Base-by-base conservation (phyloP, 2,888 invertebrate species). In the Dyspetes luteomarginatus region DNA sequence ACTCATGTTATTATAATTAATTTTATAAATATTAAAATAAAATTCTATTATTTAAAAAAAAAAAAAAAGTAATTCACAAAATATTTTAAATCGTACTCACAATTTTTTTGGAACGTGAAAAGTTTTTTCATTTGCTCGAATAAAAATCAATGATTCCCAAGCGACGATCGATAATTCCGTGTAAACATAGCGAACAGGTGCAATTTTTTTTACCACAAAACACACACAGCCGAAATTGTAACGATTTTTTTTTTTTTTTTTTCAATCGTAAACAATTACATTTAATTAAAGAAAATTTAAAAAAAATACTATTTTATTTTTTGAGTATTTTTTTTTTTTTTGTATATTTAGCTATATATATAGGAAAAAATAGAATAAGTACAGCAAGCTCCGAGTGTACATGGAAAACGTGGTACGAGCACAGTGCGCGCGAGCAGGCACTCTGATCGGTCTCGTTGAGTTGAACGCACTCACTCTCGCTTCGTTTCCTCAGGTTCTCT, bases 391-490 rank as follows among this genome's bases (percentile, higher is more conserved):
- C 5, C 43, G 56, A 74, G 12, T 65, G 30, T 65, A 56, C 30
- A n/a, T 43, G 30, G 30, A 48, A 74, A 45, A 24, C 28, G 74
- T 65, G 45, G 65, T 74, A 56, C 19, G 45, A 60, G 73, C 43
- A n/a, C 22, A 55, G 64, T 73, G 73, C 62, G 45, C 72, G 80
- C 72, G 72, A 76, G 72, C 67, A 73, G 22, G 24, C 65, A 74
- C 74, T 64, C 67, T 50, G 81, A 77, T 81, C 77, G 56, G 68
- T 65, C 60, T 73, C 73, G 77, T 81, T 52, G 81, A 81, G 81
- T 81, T 81, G 81, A 81, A 81, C 81, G 81, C 73, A 81, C 81
- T 81, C 81, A 81, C 81, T 81, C 81, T 81, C 81, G 81, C 77
- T 72, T 71, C 58, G 77, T 69, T 77, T 73, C 77, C 64, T 77